Evolutionary conservation across 2,888 invertebrate species (phyloP), one percentile per base, ranked within the genome.

Genomic region (Eudemis profundana): DNA sequence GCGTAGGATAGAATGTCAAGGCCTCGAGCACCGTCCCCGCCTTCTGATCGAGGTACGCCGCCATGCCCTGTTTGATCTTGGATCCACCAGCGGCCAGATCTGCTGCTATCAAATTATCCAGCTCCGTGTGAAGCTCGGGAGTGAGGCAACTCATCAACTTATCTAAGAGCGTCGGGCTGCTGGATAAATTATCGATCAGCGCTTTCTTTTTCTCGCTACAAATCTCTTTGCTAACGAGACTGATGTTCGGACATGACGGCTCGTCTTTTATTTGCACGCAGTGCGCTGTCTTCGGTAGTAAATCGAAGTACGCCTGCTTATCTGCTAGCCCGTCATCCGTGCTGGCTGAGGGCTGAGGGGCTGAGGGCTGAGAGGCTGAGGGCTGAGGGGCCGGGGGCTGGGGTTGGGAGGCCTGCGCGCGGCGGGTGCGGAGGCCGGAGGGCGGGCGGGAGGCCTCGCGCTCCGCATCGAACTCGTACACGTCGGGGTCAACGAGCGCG

Each of bases 1-100:
- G 95, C 0, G 95, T 95, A 0, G 97, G 98, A 77, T 95, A 93
- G 82, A 96, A 98, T 0, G 95, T 94, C 0, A 96, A 97, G 0
- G 97, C 97, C 69, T 96, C 95, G 0, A 95, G 93, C 70, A 96
- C 86, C 72, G 93, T 92, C 0, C 94, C 93, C 29, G 90, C 85
- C 72, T 87, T 86, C 63, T 86, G 12, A 10, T 21, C 21, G 15
- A 33, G 17, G 4, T 42, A 59, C 1, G 15, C 10, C 4, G 14
- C 23, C 1, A 36, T 33, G 8, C 10, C 33, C 2, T 33, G 33
- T 8, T 33, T 0, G 8, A n/a, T n/a, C n/a, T n/a, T n/a, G n/a
- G n/a, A n/a, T n/a, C n/a, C n/a, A n/a, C n/a, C n/a, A n/a, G 33
- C 7, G 10, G 33, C 33, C 33, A 2, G 8, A 0, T 23, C 54